These are phyloP conservation scores for Koerneria pararmatus DNA, from an alignment of 2,888 invertebrate species.

Conservation along the genomic window DNA sequence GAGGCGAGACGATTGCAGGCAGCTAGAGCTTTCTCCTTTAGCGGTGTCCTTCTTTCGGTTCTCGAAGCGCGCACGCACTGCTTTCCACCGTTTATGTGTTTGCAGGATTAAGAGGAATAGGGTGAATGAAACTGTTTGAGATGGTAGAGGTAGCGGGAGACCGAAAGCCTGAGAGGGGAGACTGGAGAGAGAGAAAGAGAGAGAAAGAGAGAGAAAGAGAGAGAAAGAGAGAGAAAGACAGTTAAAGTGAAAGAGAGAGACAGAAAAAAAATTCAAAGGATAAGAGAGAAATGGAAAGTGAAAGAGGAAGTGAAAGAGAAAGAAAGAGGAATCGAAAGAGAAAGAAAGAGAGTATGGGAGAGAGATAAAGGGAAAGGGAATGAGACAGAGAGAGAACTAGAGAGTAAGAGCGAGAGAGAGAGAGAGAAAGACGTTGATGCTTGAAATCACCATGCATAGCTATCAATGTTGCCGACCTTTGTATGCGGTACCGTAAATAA, in stretches of 20 bases:
- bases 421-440: too few relatives aligned
- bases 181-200: neutral
- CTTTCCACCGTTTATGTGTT: too few relatives aligned
- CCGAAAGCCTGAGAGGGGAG: neutral
- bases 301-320: neutral
- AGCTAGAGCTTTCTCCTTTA: neutral
- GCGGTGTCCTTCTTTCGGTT: too few relatives aligned
- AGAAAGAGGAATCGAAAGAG: neutral
- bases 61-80: too few relatives aligned
- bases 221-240: neutral
- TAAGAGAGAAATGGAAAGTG: slow-evolving; percentile 12
- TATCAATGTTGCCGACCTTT: too few relatives aligned
- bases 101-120: too few relatives aligned
- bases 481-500: too few relatives aligned
- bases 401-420: neutral
- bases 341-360: slow-evolving; percentile 4
- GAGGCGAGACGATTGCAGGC: neutral
- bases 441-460: too few relatives aligned
- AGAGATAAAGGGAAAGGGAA: slow-evolving; percentile 4
- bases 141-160: neutral
- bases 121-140: slow-evolving; percentile 18
- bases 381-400: neutral
- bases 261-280: neutral
- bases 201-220: neutral
- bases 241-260: neutral